phyloP scores from a whole-genome alignment of 2,113 vertebrate species.

The Aptenodytes forsteri region DNA sequence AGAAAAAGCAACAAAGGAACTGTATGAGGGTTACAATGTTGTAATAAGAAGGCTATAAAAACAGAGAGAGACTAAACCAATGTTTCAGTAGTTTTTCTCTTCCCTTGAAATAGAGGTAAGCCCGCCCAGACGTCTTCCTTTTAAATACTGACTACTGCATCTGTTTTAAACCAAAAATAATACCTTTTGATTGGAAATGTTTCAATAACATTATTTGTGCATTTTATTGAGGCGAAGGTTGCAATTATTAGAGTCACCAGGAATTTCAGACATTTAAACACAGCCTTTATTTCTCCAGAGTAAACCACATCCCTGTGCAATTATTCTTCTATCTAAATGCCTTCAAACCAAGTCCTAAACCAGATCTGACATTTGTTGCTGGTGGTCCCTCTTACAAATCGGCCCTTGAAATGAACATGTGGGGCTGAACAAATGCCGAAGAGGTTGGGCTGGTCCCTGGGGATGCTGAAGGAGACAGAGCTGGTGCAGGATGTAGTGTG shows the following conservation, averaged over 20 bases:
- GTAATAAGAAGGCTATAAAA: constrained; percentile 39
- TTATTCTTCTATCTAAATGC: constrained; percentile 79
- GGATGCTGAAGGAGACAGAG: neutral
- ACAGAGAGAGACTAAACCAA: constrained; percentile 28
- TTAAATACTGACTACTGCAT: constrained; percentile 65
- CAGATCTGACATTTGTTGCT: constrained; percentile 57
- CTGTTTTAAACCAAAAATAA: constrained; percentile 78
- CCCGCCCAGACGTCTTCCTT: constrained; percentile 63
- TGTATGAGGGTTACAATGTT: neutral
- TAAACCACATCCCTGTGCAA: constrained; percentile 75
- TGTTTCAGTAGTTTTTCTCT: constrained; percentile 40
- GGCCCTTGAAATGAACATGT: neutral
- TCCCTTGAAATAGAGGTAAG: constrained; percentile 65
- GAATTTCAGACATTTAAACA: constrained; percentile 78
- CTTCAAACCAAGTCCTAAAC: constrained; percentile 64
- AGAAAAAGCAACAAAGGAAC: neutral
- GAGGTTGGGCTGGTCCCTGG: neutral
- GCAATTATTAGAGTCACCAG: constrained; percentile 77
- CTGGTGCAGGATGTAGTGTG: neutral
- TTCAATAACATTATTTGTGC: constrained; percentile 75
- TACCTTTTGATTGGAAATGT: constrained; percentile 74
- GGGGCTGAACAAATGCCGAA: neutral
- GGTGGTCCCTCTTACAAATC: constrained; percentile 63
- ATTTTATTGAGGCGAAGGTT: constrained; percentile 78
- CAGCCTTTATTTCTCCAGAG: constrained; percentile 71